These are phyloP conservation scores for Cyclophora punctaria DNA, from an alignment of 2,888 invertebrate genomes.

Conservation along the genomic window DNA sequence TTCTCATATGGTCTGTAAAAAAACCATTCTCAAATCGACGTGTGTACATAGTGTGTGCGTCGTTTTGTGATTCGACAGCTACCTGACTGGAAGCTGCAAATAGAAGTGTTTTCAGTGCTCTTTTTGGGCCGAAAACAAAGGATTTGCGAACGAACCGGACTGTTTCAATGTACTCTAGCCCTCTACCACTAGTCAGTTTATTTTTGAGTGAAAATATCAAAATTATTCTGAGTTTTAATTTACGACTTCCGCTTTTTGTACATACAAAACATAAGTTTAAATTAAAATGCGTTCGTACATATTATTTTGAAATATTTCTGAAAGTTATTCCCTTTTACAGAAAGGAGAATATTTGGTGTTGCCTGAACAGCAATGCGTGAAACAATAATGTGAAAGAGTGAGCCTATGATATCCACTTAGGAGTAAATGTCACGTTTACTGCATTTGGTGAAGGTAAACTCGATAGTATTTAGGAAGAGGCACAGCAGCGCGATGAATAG, in stretches of 20 bases:
- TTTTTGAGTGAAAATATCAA: slow-evolving; percentile 5
- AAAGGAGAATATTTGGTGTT: background rate
- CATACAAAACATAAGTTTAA: background rate
- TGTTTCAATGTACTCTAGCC: slow-evolving; percentile 17
- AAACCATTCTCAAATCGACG: slow-evolving; percentile 15
- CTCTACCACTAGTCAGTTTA: slow-evolving; percentile 11
- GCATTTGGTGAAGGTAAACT: slow-evolving; percentile 23
- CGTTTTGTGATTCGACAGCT: slow-evolving; percentile 32
- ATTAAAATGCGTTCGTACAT: too few species aligned
- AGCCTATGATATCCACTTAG: slow-evolving; percentile 22
- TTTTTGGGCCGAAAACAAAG: slow-evolving; percentile 34
- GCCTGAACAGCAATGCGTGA: slow-evolving; percentile 6
- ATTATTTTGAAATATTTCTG: too few species aligned
- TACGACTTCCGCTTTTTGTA: background rate
- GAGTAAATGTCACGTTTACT: slow-evolving; percentile 27
- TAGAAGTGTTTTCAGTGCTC: slow-evolving; percentile 26
- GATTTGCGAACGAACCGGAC: slow-evolving; percentile 24
- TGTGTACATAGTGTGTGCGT: slow-evolving; percentile 24
- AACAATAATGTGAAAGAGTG: slow-evolving; percentile 15
- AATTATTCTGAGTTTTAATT: background rate
- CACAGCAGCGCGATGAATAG: slow-evolving; percentile 26
- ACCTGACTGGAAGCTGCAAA: slow-evolving; percentile 31
- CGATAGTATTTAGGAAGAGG: slow-evolving; percentile 25
- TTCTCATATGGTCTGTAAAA: slow-evolving; percentile 25
- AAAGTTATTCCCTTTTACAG: too few species aligned